phyloP scores from a whole-genome alignment of 2,113 vertebrate genomes.

The Gasterosteus aculeatus region DNA sequence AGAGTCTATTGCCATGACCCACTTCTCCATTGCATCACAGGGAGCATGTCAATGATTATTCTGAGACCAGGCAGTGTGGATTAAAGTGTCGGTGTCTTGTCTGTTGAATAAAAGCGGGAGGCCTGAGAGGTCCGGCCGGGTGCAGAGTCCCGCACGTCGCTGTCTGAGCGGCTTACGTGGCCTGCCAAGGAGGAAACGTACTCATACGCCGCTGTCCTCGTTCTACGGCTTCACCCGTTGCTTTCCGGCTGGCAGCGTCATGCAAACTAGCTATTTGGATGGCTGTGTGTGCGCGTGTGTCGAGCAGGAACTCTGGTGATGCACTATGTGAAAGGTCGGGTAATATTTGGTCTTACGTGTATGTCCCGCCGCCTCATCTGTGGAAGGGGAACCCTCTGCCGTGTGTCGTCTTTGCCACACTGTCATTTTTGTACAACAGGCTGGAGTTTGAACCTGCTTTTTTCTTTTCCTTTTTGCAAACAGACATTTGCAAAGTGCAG shows the following conservation, averaged over 20 bases:
- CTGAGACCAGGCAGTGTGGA: constrained; percentile 37
- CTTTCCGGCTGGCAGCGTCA: constrained; percentile 14
- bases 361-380: not conserved
- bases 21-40: constrained; percentile 58
- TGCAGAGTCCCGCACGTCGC: constrained; percentile 34
- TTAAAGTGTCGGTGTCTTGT: constrained; percentile 46
- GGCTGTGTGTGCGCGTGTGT: not conserved
- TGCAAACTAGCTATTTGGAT: constrained; percentile 33
- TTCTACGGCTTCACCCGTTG: constrained; percentile 34
- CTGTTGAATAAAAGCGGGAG: constrained; percentile 36
- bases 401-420: not conserved
- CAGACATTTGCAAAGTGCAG: not conserved
- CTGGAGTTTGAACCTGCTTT: not conserved
- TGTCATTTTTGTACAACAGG: not conserved
- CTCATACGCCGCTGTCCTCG: constrained; percentile 48
- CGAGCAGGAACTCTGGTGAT: not conserved
- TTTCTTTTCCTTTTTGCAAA: not conserved
- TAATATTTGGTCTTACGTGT: not conserved
- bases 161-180: constrained; percentile 40
- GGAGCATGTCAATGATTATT: constrained; percentile 50
- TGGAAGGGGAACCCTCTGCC: not conserved
- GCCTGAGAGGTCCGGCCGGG: constrained; percentile 29
- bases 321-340: not conserved
- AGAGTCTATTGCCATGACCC: constrained; percentile 34
- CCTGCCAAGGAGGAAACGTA: constrained; percentile 48